Conservation (phyloP, 2,113 vertebrate genomes). For the Fulica atra region DNA sequence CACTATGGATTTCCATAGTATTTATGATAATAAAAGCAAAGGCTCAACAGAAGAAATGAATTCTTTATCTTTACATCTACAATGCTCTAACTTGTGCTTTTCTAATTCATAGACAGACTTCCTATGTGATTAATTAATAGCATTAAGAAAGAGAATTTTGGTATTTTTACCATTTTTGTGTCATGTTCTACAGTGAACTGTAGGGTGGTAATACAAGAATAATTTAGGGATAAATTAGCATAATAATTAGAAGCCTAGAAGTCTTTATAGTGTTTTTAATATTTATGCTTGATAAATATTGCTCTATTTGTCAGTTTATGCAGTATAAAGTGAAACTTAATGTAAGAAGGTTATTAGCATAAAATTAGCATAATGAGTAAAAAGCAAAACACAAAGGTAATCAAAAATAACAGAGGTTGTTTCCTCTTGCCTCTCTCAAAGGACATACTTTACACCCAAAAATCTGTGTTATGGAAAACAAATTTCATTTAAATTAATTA, state of each 20-base stretch:
- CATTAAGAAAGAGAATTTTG: constrained; percentile 22
- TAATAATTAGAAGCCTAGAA: constrained; percentile 72
- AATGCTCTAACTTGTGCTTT: not conserved
- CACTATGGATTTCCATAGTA: not conserved
- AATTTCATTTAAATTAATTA: constrained; percentile 66
- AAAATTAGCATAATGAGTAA: constrained; percentile 66
- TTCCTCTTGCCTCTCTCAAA: constrained; percentile 49
- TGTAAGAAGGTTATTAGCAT: constrained; percentile 63
- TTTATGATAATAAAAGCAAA: constrained; percentile 2
- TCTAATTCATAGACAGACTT: not conserved
- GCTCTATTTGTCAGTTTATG: constrained; percentile 70
- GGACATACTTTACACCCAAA: constrained; percentile 36
- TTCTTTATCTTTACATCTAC: not conserved
- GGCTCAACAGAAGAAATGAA: not conserved
- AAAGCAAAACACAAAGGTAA: constrained; percentile 70
- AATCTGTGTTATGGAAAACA: constrained; percentile 37
- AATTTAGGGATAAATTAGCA: constrained; percentile 71
- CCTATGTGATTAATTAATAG: constrained; percentile 32
- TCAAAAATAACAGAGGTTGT: constrained; percentile 67
- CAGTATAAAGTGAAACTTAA: constrained; percentile 68
- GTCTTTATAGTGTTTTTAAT: constrained; percentile 70
- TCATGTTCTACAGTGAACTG: constrained; percentile 45
- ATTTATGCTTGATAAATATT: constrained; percentile 75
- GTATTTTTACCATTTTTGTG: constrained; percentile 47
- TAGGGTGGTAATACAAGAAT: constrained; percentile 40